These are phyloP conservation scores for Caligus rogercresseyi DNA, from an alignment of 1,140 invertebrate genomes.

Conservation along the genomic window DNA sequence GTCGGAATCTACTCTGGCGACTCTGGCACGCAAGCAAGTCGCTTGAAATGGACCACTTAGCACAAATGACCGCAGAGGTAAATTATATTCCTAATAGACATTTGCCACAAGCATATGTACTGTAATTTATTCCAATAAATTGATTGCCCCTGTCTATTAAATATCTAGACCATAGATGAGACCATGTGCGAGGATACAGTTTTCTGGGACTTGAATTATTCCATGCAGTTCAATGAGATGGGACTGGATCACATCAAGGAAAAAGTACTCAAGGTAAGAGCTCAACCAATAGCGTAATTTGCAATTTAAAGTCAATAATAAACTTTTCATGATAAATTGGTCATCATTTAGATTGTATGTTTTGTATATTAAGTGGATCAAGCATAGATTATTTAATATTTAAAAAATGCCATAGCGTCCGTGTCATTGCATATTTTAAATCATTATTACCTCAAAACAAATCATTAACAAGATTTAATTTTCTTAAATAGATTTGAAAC, in stretches of 20 bases:
- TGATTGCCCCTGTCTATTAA: no score
- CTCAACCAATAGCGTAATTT: neutral
- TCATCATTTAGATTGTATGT: neutral
- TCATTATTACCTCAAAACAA: no score
- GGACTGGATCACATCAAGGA: conserved; percentile 4
- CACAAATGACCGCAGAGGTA: conserved; percentile 6
- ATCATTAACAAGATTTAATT: no score
- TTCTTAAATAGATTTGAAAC: no score
- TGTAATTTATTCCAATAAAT: no score
- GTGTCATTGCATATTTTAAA: no score
- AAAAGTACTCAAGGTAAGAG: conserved; percentile 10
- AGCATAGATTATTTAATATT: conserved; percentile 5
- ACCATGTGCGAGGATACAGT: conserved; percentile 20
- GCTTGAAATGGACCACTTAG: conserved; percentile 14
- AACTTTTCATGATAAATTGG: neutral
- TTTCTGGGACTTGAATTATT: conserved; percentile 19
- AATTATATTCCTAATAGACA: neutral
- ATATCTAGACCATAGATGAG: conserved; percentile 9
- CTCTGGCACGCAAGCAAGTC: conserved; percentile 17
- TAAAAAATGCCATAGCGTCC: conserved; percentile 9
- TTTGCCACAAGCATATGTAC: no score
- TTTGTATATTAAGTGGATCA: neutral
- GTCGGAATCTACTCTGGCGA: conserved; percentile 19
- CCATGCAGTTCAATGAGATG: conserved; percentile 9
- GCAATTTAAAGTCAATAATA: neutral